Evolutionary conservation across 2,888 invertebrate species (phyloP).

Genomic region (Papilio elwesi): DNA sequence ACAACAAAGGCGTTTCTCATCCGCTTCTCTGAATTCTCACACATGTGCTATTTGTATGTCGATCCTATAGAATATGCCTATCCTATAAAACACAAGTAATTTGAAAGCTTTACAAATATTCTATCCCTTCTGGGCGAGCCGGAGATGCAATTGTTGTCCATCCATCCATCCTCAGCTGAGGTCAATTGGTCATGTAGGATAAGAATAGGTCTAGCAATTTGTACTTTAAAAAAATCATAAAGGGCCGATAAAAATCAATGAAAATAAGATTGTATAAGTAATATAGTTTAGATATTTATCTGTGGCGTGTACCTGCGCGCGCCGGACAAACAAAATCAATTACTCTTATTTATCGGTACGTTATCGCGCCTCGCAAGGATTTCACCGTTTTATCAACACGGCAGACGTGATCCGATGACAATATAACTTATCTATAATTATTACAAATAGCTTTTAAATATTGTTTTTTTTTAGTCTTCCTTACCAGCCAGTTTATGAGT

Average conservation of each 20-base stretch:
- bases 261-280: not conserved
- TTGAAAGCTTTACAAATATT: not conserved
- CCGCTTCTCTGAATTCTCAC: not conserved
- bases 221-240: not conserved
- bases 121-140: not conserved
- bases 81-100: not conserved
- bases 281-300: slow-evolving; percentile 6
- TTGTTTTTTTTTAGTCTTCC: slow-evolving; percentile 41
- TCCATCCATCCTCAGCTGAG: too few species aligned
- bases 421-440: slow-evolving; percentile 47
- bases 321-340: slow-evolving; percentile 44
- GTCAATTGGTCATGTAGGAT: too few species aligned
- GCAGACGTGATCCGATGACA: slow-evolving; percentile 62
- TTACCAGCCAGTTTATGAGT: too few species aligned
- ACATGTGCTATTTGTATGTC: not conserved
- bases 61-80: not conserved
- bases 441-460: slow-evolving; percentile 46
- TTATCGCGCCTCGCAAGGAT: slow-evolving; percentile 54
- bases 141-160: not conserved
- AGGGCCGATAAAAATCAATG: not conserved
- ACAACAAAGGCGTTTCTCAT: not conserved
- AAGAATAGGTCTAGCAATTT: not conserved
- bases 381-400: slow-evolving; percentile 58
- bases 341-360: slow-evolving; percentile 43
- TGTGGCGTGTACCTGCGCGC: slow-evolving; percentile 23